phyloP scores from a whole-genome alignment of 2,888 invertebrate genomes.

The Azorinus chamasolen region DNA sequence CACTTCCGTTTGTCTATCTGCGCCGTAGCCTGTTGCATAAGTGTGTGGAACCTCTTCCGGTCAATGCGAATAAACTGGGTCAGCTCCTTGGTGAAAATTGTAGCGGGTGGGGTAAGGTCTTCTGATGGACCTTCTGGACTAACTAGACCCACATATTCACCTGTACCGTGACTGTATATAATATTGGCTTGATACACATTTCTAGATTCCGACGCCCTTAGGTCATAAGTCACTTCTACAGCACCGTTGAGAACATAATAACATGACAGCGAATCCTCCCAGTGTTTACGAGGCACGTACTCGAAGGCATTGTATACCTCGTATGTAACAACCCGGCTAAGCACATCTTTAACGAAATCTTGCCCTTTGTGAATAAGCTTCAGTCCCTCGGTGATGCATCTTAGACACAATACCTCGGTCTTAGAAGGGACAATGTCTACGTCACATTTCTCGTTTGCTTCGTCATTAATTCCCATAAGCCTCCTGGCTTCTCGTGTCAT shows the following conservation, averaged over 20 bases:
- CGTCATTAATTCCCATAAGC: slow-evolving; percentile 71
- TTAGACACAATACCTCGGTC: slow-evolving; percentile 69
- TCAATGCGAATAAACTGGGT: slow-evolving; percentile 78
- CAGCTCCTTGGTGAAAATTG: slow-evolving; percentile 75
- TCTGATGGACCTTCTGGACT: slow-evolving; percentile 75
- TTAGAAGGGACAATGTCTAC: slow-evolving; percentile 60
- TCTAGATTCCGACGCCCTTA: slow-evolving; percentile 66
- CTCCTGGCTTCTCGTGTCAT: slow-evolving; percentile 75
- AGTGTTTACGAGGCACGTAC: slow-evolving; percentile 71
- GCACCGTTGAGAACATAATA: slow-evolving; percentile 79
- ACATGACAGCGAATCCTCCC: slow-evolving; percentile 74
- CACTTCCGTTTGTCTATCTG: slow-evolving; percentile 67
- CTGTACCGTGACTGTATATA: slow-evolving; percentile 80
- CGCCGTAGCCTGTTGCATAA: slow-evolving; percentile 62
- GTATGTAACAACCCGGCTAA: slow-evolving; percentile 73
- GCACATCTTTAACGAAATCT: slow-evolving; percentile 77
- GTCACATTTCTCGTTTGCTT: slow-evolving; percentile 45
- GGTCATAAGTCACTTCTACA: slow-evolving; percentile 79
- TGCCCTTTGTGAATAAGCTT: slow-evolving; percentile 77
- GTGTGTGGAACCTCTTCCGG: slow-evolving; percentile 72
- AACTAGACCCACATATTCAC: slow-evolving; percentile 79
- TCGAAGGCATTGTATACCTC: slow-evolving; percentile 73
- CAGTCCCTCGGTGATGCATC: slow-evolving; percentile 77
- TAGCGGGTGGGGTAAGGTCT: slow-evolving; percentile 79
- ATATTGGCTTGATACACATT: slow-evolving; percentile 80